phyloP scores from a whole-genome alignment of 2,888 invertebrate species.

The Byasa hedistus region DNA sequence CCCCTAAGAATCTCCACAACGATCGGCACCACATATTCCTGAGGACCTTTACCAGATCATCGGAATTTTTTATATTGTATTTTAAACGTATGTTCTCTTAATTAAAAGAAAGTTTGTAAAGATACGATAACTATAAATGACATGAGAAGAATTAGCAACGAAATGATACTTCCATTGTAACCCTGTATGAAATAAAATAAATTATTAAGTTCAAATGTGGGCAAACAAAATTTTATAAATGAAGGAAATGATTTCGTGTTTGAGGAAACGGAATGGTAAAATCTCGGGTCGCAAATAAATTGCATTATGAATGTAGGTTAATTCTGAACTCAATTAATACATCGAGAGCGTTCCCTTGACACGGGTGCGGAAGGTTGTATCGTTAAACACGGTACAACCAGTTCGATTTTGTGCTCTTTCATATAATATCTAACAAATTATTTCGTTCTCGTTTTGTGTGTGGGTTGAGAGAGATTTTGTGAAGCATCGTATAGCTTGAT shows the following conservation, averaged over 20 bases:
- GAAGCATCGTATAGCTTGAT: no score
- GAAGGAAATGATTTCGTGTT: slow-evolving; percentile 22
- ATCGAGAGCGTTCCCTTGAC: slow-evolving; percentile 29
- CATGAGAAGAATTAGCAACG: no score
- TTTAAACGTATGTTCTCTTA: no score
- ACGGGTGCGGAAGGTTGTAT: slow-evolving; percentile 27
- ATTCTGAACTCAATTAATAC: slow-evolving; percentile 29
- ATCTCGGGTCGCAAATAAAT: slow-evolving; percentile 20
- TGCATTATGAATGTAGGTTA: slow-evolving; percentile 30
- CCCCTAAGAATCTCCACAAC: no score
- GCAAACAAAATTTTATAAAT: neutral
- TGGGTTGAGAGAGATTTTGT: no score
- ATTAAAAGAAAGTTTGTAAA: no score
- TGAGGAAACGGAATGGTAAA: slow-evolving; percentile 23
- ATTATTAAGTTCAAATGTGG: neutral
- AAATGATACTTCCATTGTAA: no score
- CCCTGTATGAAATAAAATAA: no score
- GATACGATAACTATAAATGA: no score
- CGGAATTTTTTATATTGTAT: no score
- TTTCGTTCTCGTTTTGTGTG: neutral
- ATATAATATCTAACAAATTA: slow-evolving; percentile 21
- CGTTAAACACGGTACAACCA: slow-evolving; percentile 13
- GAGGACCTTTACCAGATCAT: no score
- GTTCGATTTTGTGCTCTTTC: slow-evolving; percentile 17
- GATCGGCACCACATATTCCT: no score